Evolutionary conservation across 1,140 invertebrate species (phyloP).

Genomic region (Microvelia longipes): DNA sequence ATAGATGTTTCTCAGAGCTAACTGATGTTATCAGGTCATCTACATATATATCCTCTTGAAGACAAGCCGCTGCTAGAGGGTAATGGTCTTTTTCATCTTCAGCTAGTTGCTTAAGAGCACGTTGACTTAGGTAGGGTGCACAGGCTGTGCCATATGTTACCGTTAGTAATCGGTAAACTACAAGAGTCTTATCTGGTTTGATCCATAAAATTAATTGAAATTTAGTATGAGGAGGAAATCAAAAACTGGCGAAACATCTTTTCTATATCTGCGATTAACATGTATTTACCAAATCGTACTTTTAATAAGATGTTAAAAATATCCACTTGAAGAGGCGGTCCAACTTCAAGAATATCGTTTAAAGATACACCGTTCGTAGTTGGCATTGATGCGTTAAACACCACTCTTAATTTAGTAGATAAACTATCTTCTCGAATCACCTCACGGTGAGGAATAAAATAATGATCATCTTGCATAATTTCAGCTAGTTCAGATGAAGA

Average conservation of each 20-base stretch:
- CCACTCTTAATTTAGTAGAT: not conserved
- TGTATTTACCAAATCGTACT: not conserved
- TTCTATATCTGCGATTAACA: not conserved
- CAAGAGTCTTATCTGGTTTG: not conserved
- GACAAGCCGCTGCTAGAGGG: not conserved
- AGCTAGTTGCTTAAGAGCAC: not conserved
- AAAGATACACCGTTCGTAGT: not conserved
- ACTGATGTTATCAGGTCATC: not conserved
- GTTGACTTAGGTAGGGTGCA: not conserved
- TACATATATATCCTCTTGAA: not conserved
- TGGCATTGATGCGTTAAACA: constrained; percentile 1
- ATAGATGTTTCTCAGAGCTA: not conserved
- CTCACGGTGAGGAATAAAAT: constrained; percentile 1
- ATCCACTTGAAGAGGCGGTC: not conserved
- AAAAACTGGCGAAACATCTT: constrained; percentile 1
- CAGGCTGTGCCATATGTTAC: not conserved
- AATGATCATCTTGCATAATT: not conserved
- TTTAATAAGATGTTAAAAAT: not conserved
- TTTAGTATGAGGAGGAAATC: not conserved
- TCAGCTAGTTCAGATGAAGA: constrained; percentile 6
- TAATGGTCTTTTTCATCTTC: not conserved
- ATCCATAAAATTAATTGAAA: not conserved
- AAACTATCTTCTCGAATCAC: not conserved
- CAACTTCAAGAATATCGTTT: not conserved
- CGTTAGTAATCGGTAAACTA: not conserved